These are phyloP conservation scores for Benitochromis conjunctus DNA, from an alignment of 2,113 vertebrate species.

Conservation along the genomic window DNA sequence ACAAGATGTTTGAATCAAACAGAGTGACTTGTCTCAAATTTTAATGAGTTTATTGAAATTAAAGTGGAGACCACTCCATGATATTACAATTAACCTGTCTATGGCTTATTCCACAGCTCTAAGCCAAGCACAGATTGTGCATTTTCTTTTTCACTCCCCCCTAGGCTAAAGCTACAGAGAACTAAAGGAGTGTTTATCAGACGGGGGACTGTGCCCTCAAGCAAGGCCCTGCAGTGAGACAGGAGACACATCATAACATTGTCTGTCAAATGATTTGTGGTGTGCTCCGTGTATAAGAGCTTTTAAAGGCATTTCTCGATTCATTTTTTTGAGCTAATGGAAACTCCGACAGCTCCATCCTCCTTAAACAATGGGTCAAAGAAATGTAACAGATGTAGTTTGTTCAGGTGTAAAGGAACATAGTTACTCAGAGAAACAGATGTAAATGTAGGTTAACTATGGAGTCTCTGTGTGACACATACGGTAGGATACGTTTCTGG, in stretches of 20 bases:
- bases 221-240: conserved; percentile 41
- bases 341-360: conserved; percentile 34
- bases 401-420: conserved; percentile 47
- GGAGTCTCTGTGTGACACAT: conserved; percentile 12
- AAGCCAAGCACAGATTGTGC: conserved; percentile 47
- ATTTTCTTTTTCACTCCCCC: conserved; percentile 39
- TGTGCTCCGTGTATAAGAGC: conserved; percentile 30
- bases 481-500: not conserved
- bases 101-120: conserved; percentile 34
- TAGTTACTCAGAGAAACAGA: conserved; percentile 3
- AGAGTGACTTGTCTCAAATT: conserved; percentile 57
- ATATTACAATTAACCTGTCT: conserved; percentile 72
- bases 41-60: conserved; percentile 73
- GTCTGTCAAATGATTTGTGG: conserved; percentile 61
- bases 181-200: conserved; percentile 65
- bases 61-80: conserved; percentile 58
- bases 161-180: conserved; percentile 26
- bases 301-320: conserved; percentile 60
- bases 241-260: conserved; percentile 63
- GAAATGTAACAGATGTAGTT: conserved; percentile 27
- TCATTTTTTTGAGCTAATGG: conserved; percentile 49
- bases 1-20: conserved; percentile 56
- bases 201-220: conserved; percentile 54
- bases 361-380: conserved; percentile 28
- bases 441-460: conserved; percentile 28